Evolutionary conservation across 2,797 vertebrate genomes (phyloP).

Genomic region (Coregonus sp.): DNA sequence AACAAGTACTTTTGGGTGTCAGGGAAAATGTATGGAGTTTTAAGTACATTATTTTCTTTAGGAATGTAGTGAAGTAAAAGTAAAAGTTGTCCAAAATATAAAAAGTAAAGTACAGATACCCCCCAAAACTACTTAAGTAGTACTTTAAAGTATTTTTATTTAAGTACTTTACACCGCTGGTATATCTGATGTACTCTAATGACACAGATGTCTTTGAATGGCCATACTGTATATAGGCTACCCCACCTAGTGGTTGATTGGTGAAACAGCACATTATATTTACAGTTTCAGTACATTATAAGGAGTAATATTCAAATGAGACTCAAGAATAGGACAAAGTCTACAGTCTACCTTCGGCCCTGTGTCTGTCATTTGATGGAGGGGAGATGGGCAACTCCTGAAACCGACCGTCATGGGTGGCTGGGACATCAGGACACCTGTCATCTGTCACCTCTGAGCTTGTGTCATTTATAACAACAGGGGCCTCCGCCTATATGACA

Average conservation of each 20-base stretch:
- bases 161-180: too few relatives aligned
- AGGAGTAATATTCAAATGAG: too few relatives aligned
- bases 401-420: neutral
- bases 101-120: too few relatives aligned
- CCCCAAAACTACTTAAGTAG: too few relatives aligned
- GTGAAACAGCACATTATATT: neutral
- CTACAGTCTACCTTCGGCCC: neutral
- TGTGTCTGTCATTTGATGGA: neutral
- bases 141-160: too few relatives aligned
- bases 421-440: neutral
- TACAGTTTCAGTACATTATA: neutral
- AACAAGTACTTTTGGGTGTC: too few relatives aligned
- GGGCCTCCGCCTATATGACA: neutral
- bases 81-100: too few relatives aligned
- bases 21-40: too few relatives aligned
- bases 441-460: neutral
- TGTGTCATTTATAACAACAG: neutral
- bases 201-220: neutral
- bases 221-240: too few relatives aligned
- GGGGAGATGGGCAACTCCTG: neutral
- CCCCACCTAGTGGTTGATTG: constrained; percentile 2
- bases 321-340: neutral
- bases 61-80: too few relatives aligned
- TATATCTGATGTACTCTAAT: neutral
- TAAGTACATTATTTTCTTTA: too few relatives aligned